phyloP scores from a whole-genome alignment of 1,140 invertebrate species.

The Steinernema khuongi region DNA sequence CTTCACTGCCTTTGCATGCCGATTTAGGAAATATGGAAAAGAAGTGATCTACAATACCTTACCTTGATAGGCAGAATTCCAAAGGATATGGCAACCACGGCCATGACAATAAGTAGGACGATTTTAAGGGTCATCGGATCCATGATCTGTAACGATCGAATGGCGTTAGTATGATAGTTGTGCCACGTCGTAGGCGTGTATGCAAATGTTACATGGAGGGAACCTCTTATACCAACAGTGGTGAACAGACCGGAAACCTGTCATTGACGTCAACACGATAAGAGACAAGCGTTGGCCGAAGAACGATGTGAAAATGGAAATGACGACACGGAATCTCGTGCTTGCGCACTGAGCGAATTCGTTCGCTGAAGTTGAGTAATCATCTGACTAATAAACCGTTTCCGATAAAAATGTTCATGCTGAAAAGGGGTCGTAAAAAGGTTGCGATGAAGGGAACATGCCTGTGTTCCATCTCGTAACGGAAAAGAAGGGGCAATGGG shows the following conservation, averaged over 20 bases:
- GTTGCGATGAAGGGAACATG: not conserved
- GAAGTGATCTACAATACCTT: conserved; percentile 25
- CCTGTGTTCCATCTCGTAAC: not conserved
- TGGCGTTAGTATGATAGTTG: too few species aligned
- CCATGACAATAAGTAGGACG: conserved; percentile 57
- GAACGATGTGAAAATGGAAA: not conserved
- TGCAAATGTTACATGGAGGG: not conserved
- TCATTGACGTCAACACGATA: conserved; percentile 12
- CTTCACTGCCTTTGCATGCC: not conserved
- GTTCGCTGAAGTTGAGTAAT: too few species aligned
- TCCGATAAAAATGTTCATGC: too few species aligned
- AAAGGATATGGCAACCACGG: conserved; percentile 58
- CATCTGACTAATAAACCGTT: too few species aligned
- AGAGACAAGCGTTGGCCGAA: not conserved
- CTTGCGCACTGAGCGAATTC: too few species aligned
- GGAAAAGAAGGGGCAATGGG: not conserved
- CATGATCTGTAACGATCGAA: conserved; percentile 43
- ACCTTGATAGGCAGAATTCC: conserved; percentile 59
- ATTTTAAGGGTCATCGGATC: conserved; percentile 52
- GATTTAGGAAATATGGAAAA: conserved; percentile 8
- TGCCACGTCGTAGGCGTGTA: too few species aligned
- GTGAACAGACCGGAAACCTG: conserved; percentile 5
- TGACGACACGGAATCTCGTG: too few species aligned
- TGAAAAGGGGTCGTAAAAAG: too few species aligned
- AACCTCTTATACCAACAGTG: conserved; percentile 9